phyloP scores from a whole-genome alignment of 2,797 vertebrate species.

The Dryobates pubescens region DNA sequence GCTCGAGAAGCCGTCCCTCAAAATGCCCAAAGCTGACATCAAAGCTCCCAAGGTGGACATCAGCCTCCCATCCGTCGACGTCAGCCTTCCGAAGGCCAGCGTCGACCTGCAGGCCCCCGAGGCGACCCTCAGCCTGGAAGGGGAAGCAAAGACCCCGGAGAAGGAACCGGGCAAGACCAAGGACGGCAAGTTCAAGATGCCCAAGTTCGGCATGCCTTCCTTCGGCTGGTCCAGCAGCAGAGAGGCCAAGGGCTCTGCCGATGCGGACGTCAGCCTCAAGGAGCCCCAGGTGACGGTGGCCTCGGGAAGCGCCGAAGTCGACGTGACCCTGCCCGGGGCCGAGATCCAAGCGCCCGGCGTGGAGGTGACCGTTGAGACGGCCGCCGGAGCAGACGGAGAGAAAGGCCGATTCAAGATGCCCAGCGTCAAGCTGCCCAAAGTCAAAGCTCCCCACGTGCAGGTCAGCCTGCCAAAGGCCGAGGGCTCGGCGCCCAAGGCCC shows the following conservation, averaged over 20 bases:
- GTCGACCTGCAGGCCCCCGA: too few relatives aligned
- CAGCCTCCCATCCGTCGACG: not conserved
- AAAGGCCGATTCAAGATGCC: too few relatives aligned
- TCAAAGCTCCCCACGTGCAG: too few relatives aligned
- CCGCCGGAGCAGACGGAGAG: too few relatives aligned
- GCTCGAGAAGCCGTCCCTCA: too few relatives aligned
- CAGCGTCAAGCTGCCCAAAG: too few relatives aligned
- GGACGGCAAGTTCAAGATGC: not conserved
- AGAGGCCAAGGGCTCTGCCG: not conserved
- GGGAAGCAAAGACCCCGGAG: not conserved
- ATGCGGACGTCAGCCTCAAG: not conserved
- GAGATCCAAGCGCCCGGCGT: fast-evolving
- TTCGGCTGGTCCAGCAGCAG: slow-evolving; percentile 23
- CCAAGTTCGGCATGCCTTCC: not conserved
- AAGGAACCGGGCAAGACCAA: not conserved
- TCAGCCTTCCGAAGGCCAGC: not conserved
- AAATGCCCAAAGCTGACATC: fast-evolving
- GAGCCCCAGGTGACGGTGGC: not conserved
- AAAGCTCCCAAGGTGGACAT: not conserved
- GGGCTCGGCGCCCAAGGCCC: too few relatives aligned
- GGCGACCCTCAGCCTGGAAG: not conserved
- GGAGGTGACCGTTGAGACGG: too few relatives aligned
- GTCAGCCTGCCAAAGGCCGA: too few relatives aligned
- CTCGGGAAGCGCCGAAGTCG: fast-evolving
- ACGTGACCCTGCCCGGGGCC: not conserved